Evolutionary conservation across 2,113 vertebrate genomes (phyloP).

Genomic region (Semnornis frantzii): DNA sequence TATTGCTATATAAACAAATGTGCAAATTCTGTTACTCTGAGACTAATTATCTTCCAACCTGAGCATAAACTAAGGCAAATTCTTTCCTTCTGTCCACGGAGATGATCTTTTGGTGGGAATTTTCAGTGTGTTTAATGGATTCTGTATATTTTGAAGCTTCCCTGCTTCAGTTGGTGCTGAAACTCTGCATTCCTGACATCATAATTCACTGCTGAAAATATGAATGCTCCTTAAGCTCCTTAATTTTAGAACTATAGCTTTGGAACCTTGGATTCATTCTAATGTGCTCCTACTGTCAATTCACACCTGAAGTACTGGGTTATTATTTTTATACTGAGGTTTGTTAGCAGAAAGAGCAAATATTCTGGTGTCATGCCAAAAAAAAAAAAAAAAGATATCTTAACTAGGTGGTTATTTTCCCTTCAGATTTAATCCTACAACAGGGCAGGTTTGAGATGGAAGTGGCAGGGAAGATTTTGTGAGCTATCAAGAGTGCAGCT

Average conservation of each 20-base stretch:
- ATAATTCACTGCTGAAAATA: background rate
- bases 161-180: background rate
- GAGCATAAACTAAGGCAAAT: background rate
- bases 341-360: slow-evolving; percentile 17
- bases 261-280: background rate
- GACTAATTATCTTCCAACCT: background rate
- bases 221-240: background rate
- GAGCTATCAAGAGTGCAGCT: slow-evolving; percentile 5
- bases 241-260: background rate
- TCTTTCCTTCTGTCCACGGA: background rate
- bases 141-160: background rate
- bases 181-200: background rate
- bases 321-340: slow-evolving; percentile 20
- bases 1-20: background rate
- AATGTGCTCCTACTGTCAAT: background rate
- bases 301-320: background rate
- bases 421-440: background rate
- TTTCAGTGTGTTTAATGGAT: background rate
- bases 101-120: background rate
- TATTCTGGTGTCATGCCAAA: background rate
- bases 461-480: background rate
- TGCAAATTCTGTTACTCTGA: background rate
- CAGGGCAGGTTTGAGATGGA: background rate
- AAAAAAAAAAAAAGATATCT: background rate
- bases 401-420: slow-evolving; percentile 7